Evolutionary conservation across 2,113 vertebrate species (phyloP).

Genomic region (Uropsilus gracilis): DNA sequence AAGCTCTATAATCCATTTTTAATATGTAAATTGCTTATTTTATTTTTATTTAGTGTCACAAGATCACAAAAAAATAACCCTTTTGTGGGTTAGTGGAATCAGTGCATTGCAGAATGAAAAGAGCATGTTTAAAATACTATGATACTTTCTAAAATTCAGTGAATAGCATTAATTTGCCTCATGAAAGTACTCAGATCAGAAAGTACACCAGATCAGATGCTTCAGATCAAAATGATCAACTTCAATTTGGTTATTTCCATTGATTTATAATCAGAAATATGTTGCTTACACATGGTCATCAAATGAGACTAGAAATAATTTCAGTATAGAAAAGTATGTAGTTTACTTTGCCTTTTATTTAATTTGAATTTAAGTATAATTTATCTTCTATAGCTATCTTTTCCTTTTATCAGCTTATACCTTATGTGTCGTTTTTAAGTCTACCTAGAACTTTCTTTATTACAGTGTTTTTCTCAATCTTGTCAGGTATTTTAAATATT

Average conservation of each 20-base stretch:
- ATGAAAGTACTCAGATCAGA: not conserved
- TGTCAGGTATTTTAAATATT: not conserved
- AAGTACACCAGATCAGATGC: not conserved
- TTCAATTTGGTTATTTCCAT: not conserved
- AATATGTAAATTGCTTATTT: not conserved
- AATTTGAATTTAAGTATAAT: not conserved
- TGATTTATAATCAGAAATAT: not conserved
- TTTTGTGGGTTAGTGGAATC: not conserved
- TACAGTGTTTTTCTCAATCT: not conserved
- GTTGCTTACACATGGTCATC: not conserved
- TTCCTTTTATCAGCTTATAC: not conserved
- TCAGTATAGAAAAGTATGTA: not conserved
- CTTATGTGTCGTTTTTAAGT: not conserved
- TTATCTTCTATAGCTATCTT: not conserved
- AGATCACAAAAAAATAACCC: too few species aligned
- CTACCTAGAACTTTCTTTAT: not conserved
- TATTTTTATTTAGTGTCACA: not conserved
- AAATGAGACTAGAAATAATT: not conserved
- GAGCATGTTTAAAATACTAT: not conserved
- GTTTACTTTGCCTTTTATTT: not conserved
- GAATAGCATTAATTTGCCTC: not conserved
- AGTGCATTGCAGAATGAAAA: not conserved
- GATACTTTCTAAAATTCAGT: not conserved
- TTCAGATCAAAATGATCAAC: not conserved
- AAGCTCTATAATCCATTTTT: not conserved